Conservation (phyloP, 2,113 vertebrate species). For the Theristicus caerulescens region DNA sequence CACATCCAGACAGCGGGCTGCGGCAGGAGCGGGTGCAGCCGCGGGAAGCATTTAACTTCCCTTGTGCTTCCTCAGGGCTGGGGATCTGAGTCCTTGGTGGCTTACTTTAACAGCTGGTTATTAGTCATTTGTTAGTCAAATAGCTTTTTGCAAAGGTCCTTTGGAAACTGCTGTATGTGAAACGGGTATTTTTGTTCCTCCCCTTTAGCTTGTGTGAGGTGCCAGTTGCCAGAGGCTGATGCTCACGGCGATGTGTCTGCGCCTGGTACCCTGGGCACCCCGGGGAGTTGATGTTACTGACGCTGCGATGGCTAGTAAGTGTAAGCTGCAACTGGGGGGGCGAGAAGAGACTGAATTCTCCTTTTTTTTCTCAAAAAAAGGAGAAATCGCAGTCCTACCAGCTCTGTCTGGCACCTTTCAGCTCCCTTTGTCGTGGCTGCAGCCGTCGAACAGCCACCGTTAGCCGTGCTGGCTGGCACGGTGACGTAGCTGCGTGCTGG, state of each 20-base stretch:
- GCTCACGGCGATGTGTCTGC: neutral
- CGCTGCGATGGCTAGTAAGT: accelerated
- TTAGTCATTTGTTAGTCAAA: too few species aligned
- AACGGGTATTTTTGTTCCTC: neutral
- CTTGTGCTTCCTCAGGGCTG: neutral
- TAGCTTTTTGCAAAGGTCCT: neutral
- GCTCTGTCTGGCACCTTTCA: neutral
- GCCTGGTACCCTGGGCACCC: neutral
- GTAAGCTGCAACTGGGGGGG: neutral
- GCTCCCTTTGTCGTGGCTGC: neutral
- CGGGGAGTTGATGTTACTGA: neutral
- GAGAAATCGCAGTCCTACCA: neutral
- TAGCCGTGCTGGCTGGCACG: neutral
- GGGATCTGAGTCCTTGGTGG: neutral
- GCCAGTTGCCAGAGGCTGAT: neutral
- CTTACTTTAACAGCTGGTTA: neutral
- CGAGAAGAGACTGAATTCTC: neutral
- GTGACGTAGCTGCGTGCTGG: neutral
- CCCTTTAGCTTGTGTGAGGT: neutral
- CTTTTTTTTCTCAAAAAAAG: neutral
- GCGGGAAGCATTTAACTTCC: neutral
- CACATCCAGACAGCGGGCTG: neutral
- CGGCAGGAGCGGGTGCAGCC: neutral
- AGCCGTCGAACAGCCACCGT: neutral
- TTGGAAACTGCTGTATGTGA: neutral